Evolutionary conservation across 2,888 invertebrate genomes (phyloP).

Genomic region (Agrotis puta): DNA sequence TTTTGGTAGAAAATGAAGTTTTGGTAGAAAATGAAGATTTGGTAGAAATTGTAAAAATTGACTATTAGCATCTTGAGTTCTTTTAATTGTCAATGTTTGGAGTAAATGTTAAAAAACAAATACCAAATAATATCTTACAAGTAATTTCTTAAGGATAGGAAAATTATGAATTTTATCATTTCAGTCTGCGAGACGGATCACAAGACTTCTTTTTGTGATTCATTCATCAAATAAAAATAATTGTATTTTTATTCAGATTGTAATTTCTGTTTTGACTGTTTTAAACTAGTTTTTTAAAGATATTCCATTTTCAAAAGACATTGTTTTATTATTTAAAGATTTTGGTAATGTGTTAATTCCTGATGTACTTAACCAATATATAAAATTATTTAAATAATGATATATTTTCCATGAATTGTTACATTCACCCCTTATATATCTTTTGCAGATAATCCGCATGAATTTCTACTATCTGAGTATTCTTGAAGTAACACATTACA

Average conservation of each 20-base stretch:
- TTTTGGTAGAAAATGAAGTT: constrained; percentile 4
- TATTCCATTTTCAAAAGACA: constrained; percentile 67
- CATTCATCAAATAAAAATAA: constrained; percentile 6
- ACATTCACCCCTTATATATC: too few species aligned
- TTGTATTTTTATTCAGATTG: constrained; percentile 21
- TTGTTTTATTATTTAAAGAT: constrained; percentile 47
- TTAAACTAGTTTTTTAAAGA: constrained; percentile 44
- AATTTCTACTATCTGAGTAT: not conserved
- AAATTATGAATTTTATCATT: not conserved
- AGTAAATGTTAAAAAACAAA: not conserved
- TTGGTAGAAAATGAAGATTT: constrained; percentile 3
- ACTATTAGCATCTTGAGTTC: too few species aligned
- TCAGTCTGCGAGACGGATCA: constrained; percentile 39
- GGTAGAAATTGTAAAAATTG: constrained; percentile 14
- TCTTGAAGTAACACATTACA: constrained; percentile 21
- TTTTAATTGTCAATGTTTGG: not conserved
- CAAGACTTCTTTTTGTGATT: constrained; percentile 20
- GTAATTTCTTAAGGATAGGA: not conserved
- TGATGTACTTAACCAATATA: constrained; percentile 30
- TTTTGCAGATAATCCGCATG: not conserved
- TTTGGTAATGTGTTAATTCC: constrained; percentile 24
- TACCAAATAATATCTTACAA: not conserved
- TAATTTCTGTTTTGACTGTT: constrained; percentile 29
- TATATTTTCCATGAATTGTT: not conserved
- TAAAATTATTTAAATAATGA: not conserved